A percentile compares a stretch with the other conserved stretches of the same genome.
These are phyloP conservation scores for Epinephelus lanceolatus DNA, from an alignment of 2,113 vertebrate genomes.

Conservation along the genomic window DNA sequence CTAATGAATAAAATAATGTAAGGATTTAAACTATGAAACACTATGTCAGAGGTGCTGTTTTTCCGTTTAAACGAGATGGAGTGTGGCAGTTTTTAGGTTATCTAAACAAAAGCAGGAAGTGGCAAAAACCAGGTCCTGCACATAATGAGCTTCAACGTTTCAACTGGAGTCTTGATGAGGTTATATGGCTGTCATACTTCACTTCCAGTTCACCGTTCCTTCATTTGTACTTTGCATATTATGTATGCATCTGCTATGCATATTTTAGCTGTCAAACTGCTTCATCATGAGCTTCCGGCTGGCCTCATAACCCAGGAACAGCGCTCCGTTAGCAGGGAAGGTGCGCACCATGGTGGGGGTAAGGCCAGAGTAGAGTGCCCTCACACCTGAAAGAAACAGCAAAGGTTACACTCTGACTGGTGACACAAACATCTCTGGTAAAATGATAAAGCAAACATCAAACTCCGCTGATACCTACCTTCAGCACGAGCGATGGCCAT, in stretches of 20 bases:
- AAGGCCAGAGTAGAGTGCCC: constrained; percentile 94
- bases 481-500: constrained; percentile 88
- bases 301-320: constrained; percentile 95
- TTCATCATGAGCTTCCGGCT: constrained; percentile 95
- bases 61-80: constrained; percentile 2
- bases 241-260: not conserved
- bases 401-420: not conserved
- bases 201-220: not conserved
- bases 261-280: constrained; percentile 81
- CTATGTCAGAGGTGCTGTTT: not conserved
- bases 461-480: constrained; percentile 79
- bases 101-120: constrained; percentile 6
- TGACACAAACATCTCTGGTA: too few species aligned
- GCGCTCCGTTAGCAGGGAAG: constrained; percentile 93
- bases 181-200: constrained; percentile 3
- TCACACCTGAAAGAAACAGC: constrained; percentile 85
- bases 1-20: constrained; percentile 6
- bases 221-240: not conserved
- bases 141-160: not conserved
- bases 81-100: constrained; percentile 16
- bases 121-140: not conserved
- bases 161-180: constrained; percentile 12
- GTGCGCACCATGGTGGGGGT: constrained; percentile 96
- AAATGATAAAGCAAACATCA: not conserved
- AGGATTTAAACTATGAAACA: constrained; percentile 5